These are phyloP conservation scores for Oreortyx pictus DNA, from an alignment of 2,797 vertebrate genomes.

Conservation along the genomic window DNA sequence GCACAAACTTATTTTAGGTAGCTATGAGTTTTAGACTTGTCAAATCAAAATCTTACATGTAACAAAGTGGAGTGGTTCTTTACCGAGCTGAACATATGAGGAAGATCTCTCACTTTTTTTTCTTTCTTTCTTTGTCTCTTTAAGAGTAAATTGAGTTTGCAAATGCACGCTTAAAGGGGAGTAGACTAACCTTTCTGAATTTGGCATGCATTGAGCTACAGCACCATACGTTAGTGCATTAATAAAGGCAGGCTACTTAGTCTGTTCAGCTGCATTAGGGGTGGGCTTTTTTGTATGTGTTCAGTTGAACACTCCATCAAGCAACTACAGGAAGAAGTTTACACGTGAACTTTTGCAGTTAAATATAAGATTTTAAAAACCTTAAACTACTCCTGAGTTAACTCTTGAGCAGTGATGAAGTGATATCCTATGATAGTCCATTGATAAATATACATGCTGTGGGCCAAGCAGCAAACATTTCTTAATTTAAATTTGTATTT, in stretches of 20 bases:
- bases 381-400: neutral
- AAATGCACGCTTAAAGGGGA: constrained; percentile 2
- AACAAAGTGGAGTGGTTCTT: neutral
- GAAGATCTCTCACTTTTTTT: neutral
- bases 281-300: neutral
- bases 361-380: neutral
- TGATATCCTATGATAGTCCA: neutral
- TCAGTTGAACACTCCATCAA: constrained; percentile 23
- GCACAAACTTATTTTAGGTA: constrained; percentile 36
- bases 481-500: neutral
- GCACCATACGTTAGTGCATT: neutral
- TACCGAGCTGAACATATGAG: constrained; percentile 34
- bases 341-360: neutral
- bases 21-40: neutral
- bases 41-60: constrained; percentile 17
- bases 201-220: constrained; percentile 11
- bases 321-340: neutral
- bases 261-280: neutral
- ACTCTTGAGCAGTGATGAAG: neutral
- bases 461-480: neutral
- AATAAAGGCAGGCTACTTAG: neutral
- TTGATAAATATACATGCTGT: neutral
- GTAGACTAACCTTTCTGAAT: constrained; percentile 15
- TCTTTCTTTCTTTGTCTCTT: neutral
- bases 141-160: constrained; percentile 5